Conservation (phyloP, 2,888 invertebrate genomes). For the Hemaris fuciformis region DNA sequence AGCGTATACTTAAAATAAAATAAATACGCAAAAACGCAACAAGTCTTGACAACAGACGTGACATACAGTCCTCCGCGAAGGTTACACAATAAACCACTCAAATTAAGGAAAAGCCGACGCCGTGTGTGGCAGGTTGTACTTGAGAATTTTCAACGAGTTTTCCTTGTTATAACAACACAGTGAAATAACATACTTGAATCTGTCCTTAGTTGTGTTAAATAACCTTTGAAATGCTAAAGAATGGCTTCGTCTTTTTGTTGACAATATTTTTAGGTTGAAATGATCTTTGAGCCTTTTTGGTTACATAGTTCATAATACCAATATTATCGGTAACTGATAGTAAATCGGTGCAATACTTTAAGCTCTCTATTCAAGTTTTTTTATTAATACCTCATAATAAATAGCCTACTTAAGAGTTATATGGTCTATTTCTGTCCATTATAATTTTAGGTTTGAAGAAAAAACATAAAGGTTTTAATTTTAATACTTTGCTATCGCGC, state of each 20-base stretch:
- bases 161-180: not conserved
- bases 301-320: too few species aligned
- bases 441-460: too few species aligned
- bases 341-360: too few species aligned
- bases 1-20: not conserved
- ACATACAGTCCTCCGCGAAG: not conserved
- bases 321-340: too few species aligned
- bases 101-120: not conserved
- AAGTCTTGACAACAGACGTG: not conserved
- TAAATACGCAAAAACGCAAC: not conserved
- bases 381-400: too few species aligned
- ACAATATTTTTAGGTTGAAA: not conserved
- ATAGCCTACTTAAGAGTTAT: too few species aligned
- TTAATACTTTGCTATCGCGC: too few species aligned
- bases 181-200: not conserved
- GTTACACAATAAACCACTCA: constrained; percentile 7
- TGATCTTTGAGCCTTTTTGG: too few species aligned
- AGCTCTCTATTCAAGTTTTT: too few species aligned
- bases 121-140: not conserved
- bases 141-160: not conserved
- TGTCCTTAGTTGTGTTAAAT: not conserved
- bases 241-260: not conserved
- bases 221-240: not conserved
- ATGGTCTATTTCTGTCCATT: too few species aligned
- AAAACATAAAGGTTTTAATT: too few species aligned